Evolutionary conservation across 2,113 vertebrate species (phyloP).

Genomic region (Odontophorus gujanensis): DNA sequence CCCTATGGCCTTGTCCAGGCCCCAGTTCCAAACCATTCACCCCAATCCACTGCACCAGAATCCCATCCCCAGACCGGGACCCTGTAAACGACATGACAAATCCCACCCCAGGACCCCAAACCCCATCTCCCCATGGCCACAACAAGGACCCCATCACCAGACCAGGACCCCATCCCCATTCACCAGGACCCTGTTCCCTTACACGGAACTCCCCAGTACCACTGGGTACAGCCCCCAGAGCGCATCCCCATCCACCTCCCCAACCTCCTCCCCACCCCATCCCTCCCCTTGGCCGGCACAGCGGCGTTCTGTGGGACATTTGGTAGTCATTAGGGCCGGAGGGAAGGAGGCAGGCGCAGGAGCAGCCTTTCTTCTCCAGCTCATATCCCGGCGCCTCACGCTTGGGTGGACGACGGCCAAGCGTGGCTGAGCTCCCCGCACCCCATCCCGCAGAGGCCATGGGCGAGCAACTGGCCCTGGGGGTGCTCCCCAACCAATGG

Average conservation of each 20-base stretch:
- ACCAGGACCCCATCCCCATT: not conserved
- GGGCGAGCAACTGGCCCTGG: not conserved
- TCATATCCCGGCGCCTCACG: not conserved
- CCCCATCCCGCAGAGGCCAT: not conserved
- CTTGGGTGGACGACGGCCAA: not conserved
- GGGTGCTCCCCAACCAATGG: not conserved
- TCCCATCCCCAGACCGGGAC: too few species aligned
- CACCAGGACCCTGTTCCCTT: too few species aligned
- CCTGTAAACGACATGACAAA: too few species aligned
- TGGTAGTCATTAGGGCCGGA: conserved; percentile 34
- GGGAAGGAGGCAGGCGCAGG: not conserved
- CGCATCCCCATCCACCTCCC: not conserved
- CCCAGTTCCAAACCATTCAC: too few species aligned
- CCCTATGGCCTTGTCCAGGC: not conserved
- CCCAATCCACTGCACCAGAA: too few species aligned
- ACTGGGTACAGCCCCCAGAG: not conserved
- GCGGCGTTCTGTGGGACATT: not conserved
- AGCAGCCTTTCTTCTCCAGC: not conserved
- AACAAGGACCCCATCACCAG: not conserved
- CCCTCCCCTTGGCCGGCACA: not conserved
- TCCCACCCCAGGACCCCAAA: not conserved
- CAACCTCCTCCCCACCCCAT: not conserved
- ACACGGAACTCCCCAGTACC: too few species aligned
- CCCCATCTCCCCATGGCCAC: not conserved
- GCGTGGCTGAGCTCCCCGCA: not conserved